Base-by-base conservation (phyloP, 2,888 invertebrate genomes). In the Slavum lentiscoides region DNA sequence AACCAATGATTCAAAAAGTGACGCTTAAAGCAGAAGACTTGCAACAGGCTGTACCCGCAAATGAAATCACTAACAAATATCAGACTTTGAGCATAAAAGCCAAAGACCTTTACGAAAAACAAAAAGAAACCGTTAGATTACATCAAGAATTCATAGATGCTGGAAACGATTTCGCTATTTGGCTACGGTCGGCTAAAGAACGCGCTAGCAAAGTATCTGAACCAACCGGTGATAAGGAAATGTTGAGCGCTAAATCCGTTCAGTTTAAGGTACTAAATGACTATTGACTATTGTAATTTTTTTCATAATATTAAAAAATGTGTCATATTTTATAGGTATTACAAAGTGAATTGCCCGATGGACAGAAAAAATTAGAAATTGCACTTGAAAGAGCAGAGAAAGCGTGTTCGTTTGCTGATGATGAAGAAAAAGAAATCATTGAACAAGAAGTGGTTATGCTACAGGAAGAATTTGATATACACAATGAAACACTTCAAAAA, bases 1-100 rank as follows among this genome's bases (percentile, higher is more conserved):
- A 97, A 87, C 97, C 97, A 74, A 96, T 97, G 94, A 96, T 97
- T 85, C 96, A 96, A 87, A 96, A 96, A 66, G 95, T 97, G 62
- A 92, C 95, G 80, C 94, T 93, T 75, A 97, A 97, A 88, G 97
- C 96, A 83, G 95, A 94, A 84, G 95, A 95, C 87, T 89, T 97
- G 84, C 93, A 94, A 87, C 94, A 95, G 88, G 94, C 94, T 82
- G 94, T 93, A 77, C 96, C 96, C 3, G 95, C 96, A 17, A 93
- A 94, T 39, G 96, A 96, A 88, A 96, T 97, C 82, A 94, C 95
- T 2, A 92, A 90, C 82, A 95, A 96, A 87, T 97, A 97, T 86
- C 94, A 95, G 87, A 93, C 91, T 37, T 88, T 97, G 37, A 93
- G 94, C 61, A 95, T 95, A 86, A 94, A 95, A 85, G 97, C 97